Conservation (phyloP, 2,113 vertebrate species). For the Oncorhynchus tshawytscha region DNA sequence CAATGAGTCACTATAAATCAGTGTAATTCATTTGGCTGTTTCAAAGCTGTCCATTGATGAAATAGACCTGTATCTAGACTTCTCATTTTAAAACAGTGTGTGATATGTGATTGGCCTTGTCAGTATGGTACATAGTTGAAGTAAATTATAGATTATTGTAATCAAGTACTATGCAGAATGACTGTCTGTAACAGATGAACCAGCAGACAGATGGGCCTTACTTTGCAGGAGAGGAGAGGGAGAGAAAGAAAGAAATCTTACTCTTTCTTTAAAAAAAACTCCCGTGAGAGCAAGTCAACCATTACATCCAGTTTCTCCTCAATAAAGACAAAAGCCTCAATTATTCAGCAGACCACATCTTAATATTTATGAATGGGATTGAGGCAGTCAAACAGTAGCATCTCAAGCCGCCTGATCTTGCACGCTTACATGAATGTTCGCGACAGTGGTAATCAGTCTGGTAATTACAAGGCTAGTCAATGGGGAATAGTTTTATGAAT, state of each 20-base stretch:
- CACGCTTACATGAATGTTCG: too few species aligned
- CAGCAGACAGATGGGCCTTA: too few species aligned
- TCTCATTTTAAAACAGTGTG: neutral
- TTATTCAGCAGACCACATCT: conserved; percentile 34
- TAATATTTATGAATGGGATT: conserved; percentile 20
- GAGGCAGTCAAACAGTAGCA: conserved; percentile 20
- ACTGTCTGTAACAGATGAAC: neutral
- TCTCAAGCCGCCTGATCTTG: too few species aligned
- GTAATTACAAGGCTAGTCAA: neutral
- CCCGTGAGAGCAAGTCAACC: conserved; percentile 17
- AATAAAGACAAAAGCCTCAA: conserved; percentile 13
- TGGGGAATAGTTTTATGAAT: conserved; percentile 66
- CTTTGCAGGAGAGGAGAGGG: too few species aligned
- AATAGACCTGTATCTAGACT: neutral
- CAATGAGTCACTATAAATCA: neutral
- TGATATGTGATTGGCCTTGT: neutral
- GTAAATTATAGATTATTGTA: too few species aligned
- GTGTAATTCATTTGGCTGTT: neutral
- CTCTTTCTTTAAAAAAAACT: neutral
- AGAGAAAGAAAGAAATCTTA: neutral
- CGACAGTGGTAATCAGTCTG: too few species aligned
- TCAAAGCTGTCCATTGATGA: conserved; percentile 46
- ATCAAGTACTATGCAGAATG: neutral
- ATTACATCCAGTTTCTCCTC: conserved; percentile 16
- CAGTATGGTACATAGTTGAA: too few species aligned